Evolutionary conservation across 1,140 invertebrate genomes (phyloP).

Genomic region (Panonychus citri): DNA sequence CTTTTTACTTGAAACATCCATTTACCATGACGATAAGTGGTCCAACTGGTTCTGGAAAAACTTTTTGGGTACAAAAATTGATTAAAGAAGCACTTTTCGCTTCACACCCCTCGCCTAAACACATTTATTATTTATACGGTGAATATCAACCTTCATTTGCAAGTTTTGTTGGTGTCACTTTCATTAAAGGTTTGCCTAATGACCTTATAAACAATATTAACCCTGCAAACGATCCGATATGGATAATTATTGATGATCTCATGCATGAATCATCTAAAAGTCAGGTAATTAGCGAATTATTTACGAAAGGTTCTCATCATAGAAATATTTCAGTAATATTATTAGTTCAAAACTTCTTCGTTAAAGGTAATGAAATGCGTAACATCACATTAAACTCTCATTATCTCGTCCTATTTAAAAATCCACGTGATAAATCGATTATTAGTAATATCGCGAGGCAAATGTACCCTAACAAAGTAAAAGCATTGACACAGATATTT

Average conservation of each 20-base stretch:
- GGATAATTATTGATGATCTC: neutral
- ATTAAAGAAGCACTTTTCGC: too few species aligned
- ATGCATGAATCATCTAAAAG: constrained; percentile 4
- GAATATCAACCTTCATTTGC: neutral
- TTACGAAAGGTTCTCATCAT: neutral
- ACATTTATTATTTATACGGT: neutral
- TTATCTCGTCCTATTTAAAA: neutral
- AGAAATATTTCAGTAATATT: neutral
- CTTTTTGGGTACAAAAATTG: too few species aligned
- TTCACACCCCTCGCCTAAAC: neutral
- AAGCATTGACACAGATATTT: neutral
- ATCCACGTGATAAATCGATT: neutral
- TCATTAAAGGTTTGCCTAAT: neutral
- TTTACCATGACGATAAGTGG: too few species aligned
- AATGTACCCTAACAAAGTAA: neutral
- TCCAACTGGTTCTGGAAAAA: too few species aligned
- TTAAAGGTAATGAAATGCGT: neutral
- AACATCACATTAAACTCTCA: neutral
- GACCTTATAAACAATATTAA: neutral
- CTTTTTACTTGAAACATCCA: too few species aligned
- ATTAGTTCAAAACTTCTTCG: neutral
- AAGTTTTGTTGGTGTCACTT: neutral
- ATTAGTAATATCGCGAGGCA: neutral
- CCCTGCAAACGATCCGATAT: constrained; percentile 3
- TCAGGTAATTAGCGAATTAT: neutral